Base-by-base conservation (phyloP, 1,140 invertebrate species). In the Brachionus angularis region DNA sequence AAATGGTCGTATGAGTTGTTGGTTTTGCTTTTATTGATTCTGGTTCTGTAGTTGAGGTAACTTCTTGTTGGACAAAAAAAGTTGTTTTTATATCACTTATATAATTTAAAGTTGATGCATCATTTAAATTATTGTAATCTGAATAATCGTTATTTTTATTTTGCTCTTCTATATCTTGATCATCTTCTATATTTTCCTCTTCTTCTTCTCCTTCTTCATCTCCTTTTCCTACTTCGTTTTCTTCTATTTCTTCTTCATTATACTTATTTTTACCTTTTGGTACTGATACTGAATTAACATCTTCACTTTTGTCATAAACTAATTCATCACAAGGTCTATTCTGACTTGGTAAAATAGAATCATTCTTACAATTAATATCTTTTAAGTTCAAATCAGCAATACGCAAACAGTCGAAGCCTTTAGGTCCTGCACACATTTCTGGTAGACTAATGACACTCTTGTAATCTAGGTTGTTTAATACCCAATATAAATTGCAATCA, bases 401-500 rank as follows among this genome's bases (percentile, higher is more conserved):
- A 23, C 53, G 21, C 10, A 67, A 27, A 50, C 62, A 67, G 18
- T 67, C 62, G 16, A 34, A 67, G 27, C 62, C 62, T 27, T 29
- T 44, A 3, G 62, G 62, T 33, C 62, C 62, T 10, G 62, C 62
- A 49, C 62, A 67, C 33, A 67, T 67, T 23, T 47, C 62, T 14
- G 62, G 62, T n/a, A 67, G 27, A 14, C 21, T 18, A 4, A 67
- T 29, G 23, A 25, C 31, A n/a, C 47, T 33, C 16, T 46, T 39
- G 10, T 47, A 25, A 23, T n/a, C 12, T 21, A 47, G 46, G 14
- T 50, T 33, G 8, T 67, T 46, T n/a, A 67, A 67, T 4, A 67
- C 16, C 62, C 62, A 67, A 12, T 25, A 27, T 16, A 67, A 36
- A 29, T 67, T 67, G n/a, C 62, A 67, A 46, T 67, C 62, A 49